Conservation (phyloP, 37 sponge, comb jelly and placozoan species). For the Oscarella lobularis region DNA sequence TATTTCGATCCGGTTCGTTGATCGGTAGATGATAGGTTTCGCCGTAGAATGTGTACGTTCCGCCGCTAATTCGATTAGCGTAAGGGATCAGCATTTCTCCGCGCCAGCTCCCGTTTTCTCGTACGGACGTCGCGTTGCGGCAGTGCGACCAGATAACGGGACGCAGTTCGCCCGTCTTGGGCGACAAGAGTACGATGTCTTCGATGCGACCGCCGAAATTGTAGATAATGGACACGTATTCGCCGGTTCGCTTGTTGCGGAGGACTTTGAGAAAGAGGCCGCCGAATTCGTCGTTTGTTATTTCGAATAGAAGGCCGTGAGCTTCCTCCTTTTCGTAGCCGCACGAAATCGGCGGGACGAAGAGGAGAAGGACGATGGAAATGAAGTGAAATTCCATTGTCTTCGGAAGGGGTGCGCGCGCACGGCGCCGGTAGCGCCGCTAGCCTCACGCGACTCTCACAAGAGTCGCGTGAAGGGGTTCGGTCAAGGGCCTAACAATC, state of each 20-base stretch:
- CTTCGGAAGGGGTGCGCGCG: too few species aligned
- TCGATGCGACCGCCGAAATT: constrained; percentile 66
- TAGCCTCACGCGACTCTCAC: too few species aligned
- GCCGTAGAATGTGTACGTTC: constrained; percentile 46
- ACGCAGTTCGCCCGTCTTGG: constrained; percentile 6
- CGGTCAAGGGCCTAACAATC: too few species aligned
- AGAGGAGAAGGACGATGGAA: too few species aligned
- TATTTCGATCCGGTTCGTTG: constrained; percentile 29
- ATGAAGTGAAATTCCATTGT: too few species aligned
- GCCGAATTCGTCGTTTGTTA: background rate
- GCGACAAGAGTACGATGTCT: constrained; percentile 21
- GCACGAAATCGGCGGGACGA: background rate
- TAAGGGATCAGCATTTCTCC: constrained; percentile 52
- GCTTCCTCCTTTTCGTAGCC: background rate
- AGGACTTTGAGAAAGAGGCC: background rate
- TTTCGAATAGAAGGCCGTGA: background rate
- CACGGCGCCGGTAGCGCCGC: too few species aligned
- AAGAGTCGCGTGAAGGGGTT: too few species aligned
- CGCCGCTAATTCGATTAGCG: constrained; percentile 42
- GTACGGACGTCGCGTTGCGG: constrained; percentile 36
- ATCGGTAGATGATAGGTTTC: constrained; percentile 23
- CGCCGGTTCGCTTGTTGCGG: constrained; percentile 15
- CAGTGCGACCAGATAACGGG: constrained; percentile 46
- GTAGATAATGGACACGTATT: constrained; percentile 27
- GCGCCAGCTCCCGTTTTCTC: constrained; percentile 45